A percentile compares a stretch with the other conserved stretches of the same genome.
phyloP scores from a whole-genome alignment of 2,113 vertebrate species.

The Neotoma lepida region DNA sequence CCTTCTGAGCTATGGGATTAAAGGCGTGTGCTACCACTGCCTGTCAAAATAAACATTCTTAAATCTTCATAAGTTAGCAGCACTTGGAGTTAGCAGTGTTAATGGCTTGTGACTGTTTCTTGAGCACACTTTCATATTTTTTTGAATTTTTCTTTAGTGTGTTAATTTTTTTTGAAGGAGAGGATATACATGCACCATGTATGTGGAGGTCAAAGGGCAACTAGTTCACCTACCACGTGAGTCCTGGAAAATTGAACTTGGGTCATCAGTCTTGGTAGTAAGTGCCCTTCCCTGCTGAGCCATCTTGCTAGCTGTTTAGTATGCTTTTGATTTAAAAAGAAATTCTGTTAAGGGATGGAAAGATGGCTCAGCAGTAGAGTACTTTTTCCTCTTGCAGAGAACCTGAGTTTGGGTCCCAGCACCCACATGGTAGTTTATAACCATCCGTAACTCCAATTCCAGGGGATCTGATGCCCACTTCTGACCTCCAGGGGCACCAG shows the following conservation, averaged over 20 bases:
- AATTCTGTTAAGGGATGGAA: background rate
- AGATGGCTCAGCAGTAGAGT: background rate
- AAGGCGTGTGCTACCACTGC: background rate
- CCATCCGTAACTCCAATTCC: background rate
- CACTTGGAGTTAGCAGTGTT: background rate
- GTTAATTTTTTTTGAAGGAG: background rate
- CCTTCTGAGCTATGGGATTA: background rate
- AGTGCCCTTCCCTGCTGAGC: background rate
- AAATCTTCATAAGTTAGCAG: background rate
- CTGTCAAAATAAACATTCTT: background rate
- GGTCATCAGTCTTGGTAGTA: background rate
- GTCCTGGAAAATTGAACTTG: background rate
- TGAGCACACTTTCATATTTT: background rate
- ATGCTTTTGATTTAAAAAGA: background rate
- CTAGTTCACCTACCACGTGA: background rate
- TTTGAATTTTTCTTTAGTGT: background rate
- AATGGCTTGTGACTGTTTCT: conserved; percentile 30
- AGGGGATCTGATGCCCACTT: background rate
- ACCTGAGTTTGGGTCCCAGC: background rate
- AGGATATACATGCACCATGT: background rate
- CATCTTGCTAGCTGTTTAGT: background rate
- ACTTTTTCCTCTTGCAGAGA: background rate
- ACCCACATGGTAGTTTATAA: background rate
- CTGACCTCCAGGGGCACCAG: background rate
- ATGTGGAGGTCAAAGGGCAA: background rate